Conservation (phyloP, 2,113 vertebrate species). For the Jaculus jaculus region DNA sequence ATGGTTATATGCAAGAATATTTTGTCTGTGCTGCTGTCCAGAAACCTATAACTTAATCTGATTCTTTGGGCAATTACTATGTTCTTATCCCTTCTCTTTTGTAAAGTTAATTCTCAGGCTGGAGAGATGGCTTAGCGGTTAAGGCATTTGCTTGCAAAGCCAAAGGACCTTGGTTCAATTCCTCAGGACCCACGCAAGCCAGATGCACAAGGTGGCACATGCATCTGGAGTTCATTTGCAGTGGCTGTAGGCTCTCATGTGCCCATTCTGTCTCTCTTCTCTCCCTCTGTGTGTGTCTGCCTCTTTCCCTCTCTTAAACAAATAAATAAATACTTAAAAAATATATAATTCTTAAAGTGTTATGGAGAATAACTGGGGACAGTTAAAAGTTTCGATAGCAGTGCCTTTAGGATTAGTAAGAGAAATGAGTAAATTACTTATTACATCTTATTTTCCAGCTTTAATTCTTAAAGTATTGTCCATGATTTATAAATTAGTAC, state of each 20-base stretch:
- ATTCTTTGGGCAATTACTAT: neutral
- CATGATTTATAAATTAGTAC: conserved; percentile 94
- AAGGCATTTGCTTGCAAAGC: too few relatives aligned
- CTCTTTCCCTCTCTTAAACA: too few relatives aligned
- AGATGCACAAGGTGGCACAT: too few relatives aligned
- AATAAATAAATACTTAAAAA: too few relatives aligned
- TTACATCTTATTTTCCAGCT: conserved; percentile 85
- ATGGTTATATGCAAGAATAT: neutral
- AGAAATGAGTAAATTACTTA: conserved; percentile 17
- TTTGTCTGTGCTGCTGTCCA: neutral
- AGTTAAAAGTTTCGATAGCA: conserved; percentile 39
- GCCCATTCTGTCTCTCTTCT: too few relatives aligned
- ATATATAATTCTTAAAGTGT: conserved; percentile 37
- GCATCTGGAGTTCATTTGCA: too few relatives aligned
- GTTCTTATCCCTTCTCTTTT: conserved; percentile 40
- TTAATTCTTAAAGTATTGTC: conserved; percentile 92
- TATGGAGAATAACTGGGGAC: neutral
- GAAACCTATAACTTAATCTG: conserved; percentile 18
- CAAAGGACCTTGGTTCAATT: too few relatives aligned
- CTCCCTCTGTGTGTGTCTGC: too few relatives aligned
- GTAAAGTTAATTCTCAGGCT: conserved; percentile 49
- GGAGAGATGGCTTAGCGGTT: too few relatives aligned
- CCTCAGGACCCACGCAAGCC: too few relatives aligned
- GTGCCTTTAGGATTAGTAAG: neutral
- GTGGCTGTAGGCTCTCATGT: too few relatives aligned